Conservation (phyloP, 2,797 vertebrate genomes). For the Halcyon leucocephala region DNA sequence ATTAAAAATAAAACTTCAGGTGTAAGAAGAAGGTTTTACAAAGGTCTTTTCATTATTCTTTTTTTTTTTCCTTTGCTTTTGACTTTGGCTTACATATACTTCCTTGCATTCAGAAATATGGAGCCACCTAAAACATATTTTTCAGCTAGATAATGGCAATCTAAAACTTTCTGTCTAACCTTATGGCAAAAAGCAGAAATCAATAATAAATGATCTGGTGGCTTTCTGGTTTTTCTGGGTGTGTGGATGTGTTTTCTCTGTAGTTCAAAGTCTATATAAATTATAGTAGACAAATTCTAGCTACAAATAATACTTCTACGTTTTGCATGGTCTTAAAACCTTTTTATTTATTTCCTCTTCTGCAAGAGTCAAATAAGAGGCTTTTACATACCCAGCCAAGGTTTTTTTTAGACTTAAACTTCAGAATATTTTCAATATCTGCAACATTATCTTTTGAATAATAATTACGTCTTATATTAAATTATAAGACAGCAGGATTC, state of each 20-base stretch:
- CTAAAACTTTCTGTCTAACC: slow-evolving; percentile 9
- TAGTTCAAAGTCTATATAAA: slow-evolving; percentile 55
- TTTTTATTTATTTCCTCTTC: slow-evolving; percentile 64
- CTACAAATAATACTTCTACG: slow-evolving; percentile 33
- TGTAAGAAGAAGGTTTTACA: not conserved
- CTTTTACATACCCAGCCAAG: slow-evolving; percentile 34
- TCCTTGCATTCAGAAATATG: not conserved
- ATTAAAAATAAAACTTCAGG: not conserved
- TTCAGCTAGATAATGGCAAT: not conserved
- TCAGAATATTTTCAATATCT: slow-evolving; percentile 83
- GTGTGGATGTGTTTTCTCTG: not conserved
- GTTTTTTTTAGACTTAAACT: slow-evolving; percentile 74
- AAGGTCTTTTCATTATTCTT: not conserved
- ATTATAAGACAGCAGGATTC: slow-evolving; percentile 84
- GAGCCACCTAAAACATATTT: not conserved
- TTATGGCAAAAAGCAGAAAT: slow-evolving; percentile 23
- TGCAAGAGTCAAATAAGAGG: slow-evolving; percentile 49
- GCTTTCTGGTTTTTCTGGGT: not conserved
- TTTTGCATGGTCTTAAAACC: slow-evolving; percentile 67
- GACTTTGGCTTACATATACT: not conserved
- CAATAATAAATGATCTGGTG: not conserved
- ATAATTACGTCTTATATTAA: slow-evolving; percentile 85
- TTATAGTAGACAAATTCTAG: slow-evolving; percentile 57
- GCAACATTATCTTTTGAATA: slow-evolving; percentile 84
- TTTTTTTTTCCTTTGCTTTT: not conserved